Conservation (phyloP, 2,888 invertebrate genomes). For the Aphidoletes aphidimyza region DNA sequence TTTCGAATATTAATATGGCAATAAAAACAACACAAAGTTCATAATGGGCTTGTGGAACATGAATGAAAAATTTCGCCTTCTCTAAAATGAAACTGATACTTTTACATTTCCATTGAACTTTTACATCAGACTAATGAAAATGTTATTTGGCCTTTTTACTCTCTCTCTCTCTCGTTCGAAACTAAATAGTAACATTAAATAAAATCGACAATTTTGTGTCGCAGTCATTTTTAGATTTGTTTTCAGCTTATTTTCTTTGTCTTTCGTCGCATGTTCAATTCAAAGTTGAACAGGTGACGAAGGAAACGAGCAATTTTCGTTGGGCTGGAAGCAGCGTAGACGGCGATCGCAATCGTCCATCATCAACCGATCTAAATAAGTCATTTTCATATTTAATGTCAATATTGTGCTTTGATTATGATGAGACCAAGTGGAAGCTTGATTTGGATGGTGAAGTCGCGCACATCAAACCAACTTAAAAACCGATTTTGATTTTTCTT, state of each 20-base stretch:
- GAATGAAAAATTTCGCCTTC: not conserved
- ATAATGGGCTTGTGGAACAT: not conserved
- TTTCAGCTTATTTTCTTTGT: too few species aligned
- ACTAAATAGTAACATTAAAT: slow-evolving; percentile 9
- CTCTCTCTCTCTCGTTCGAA: too few species aligned
- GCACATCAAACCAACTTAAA: not conserved
- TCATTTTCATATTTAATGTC: not conserved
- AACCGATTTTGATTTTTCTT: not conserved
- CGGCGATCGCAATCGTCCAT: not conserved
- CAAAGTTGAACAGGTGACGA: not conserved
- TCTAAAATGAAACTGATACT: not conserved
- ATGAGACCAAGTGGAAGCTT: not conserved
- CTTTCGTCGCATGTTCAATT: not conserved
- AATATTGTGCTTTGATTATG: slow-evolving; percentile 33
- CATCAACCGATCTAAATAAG: slow-evolving; percentile 9
- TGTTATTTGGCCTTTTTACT: too few species aligned
- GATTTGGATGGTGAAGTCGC: too few species aligned
- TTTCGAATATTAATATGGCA: not conserved
- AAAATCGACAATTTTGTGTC: not conserved
- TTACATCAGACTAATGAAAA: too few species aligned
- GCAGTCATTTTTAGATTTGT: too few species aligned
- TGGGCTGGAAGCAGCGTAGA: not conserved
- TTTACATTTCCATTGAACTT: slow-evolving; percentile 17
- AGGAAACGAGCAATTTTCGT: slow-evolving; percentile 15
- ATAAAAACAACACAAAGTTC: not conserved